Conservation (phyloP, 2,797 vertebrate genomes). For the Falco naumanni region DNA sequence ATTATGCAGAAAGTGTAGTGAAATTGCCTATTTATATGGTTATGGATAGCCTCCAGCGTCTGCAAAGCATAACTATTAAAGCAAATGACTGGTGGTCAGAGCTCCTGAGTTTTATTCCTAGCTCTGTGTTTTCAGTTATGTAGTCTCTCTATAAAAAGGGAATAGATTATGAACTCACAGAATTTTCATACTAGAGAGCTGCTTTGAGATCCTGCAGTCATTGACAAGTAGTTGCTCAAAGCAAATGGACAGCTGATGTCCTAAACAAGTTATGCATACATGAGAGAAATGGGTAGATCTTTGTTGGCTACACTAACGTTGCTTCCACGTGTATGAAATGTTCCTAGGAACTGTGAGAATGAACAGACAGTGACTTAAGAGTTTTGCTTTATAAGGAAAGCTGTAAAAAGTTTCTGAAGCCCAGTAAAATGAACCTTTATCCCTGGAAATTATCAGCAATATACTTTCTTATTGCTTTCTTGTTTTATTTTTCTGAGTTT, state of each 20-base stretch:
- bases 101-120: not conserved
- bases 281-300: not conserved
- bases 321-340: not conserved
- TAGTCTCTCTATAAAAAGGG: not conserved
- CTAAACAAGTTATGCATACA: not conserved
- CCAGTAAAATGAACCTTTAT: not conserved
- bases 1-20: not conserved
- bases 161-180: not conserved
- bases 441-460: not conserved
- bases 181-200: not conserved
- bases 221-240: not conserved
- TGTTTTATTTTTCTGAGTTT: not conserved
- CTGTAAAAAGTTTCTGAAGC: not conserved
- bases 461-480: not conserved
- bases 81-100: not conserved
- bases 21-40: not conserved
- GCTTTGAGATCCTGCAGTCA: not conserved
- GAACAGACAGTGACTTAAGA: not conserved
- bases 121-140: not conserved
- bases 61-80: not conserved
- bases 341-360: not conserved
- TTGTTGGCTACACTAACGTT: not conserved
- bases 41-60: not conserved
- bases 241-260: slow-evolving; percentile 5
- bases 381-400: not conserved